phyloP scores from a whole-genome alignment of 2,113 vertebrate species.

The Poeciliopsis turrubarensis region DNA sequence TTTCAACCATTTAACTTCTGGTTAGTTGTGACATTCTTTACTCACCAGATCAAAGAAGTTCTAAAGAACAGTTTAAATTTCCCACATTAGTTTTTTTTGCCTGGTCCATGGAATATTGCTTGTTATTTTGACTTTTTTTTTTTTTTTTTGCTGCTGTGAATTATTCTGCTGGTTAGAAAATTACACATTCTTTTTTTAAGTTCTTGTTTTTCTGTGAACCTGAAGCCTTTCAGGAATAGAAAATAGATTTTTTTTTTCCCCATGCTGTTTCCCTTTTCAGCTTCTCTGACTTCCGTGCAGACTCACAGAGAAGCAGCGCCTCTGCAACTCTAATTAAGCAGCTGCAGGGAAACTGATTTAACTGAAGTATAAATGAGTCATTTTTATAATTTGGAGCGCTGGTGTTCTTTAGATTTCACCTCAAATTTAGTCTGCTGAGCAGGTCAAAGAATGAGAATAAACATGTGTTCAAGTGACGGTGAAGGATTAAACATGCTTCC shows the following conservation, averaged over 20 bases:
- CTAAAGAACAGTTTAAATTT: neutral
- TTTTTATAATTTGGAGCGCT: slow-evolving; percentile 6
- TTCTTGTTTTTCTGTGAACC: slow-evolving; percentile 1
- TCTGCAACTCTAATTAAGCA: slow-evolving; percentile 20
- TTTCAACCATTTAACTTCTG: neutral
- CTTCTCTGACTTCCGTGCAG: neutral
- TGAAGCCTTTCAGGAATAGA: slow-evolving; percentile 6
- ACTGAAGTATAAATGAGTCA: neutral
- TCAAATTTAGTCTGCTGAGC: slow-evolving; percentile 2
- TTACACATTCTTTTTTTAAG: neutral
- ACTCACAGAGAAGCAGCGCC: neutral
- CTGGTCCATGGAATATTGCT: neutral
- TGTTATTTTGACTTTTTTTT: slow-evolving; percentile 4
- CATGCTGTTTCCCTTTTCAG: slow-evolving; percentile 6
- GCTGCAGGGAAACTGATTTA: slow-evolving; percentile 9
- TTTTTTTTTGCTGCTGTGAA: neutral
- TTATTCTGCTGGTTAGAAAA: neutral
- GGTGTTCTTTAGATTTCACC: neutral
- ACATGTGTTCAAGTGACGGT: neutral
- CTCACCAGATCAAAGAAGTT: neutral
- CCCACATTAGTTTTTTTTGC: neutral
- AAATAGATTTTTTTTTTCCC: neutral
- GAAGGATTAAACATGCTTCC: slow-evolving; percentile 6
- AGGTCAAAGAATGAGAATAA: neutral
- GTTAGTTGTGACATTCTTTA: neutral